A percentile compares a stretch with the other conserved stretches of the same genome.
These are phyloP conservation scores for Eira barbara DNA, from an alignment of 2,113 vertebrate species.

Conservation along the genomic window DNA sequence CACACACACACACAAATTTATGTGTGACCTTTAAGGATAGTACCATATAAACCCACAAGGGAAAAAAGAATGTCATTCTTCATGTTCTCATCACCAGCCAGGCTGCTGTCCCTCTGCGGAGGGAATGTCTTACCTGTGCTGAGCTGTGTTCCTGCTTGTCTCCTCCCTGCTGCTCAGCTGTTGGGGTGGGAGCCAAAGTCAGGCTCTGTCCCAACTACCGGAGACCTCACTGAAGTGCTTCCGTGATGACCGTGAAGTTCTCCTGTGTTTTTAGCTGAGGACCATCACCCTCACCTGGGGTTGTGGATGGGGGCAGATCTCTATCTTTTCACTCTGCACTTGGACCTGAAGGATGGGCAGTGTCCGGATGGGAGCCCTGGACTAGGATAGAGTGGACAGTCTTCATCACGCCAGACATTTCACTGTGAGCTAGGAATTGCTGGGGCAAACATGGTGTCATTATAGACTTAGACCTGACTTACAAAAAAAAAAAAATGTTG, in stretches of 20 bases:
- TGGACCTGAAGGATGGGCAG: not conserved
- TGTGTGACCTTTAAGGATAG: not conserved
- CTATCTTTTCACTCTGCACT: not conserved
- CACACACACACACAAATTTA: not conserved
- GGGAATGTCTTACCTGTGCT: fast-evolving
- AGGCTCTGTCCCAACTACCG: not conserved
- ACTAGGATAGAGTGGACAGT: not conserved
- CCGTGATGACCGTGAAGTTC: not conserved
- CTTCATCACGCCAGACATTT: not conserved
- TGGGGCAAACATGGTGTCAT: not conserved
- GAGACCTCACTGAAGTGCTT: not conserved
- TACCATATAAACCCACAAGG: not conserved
- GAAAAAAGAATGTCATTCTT: not conserved
- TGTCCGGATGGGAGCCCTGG: not conserved
- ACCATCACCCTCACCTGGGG: not conserved
- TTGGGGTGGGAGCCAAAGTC: not conserved
- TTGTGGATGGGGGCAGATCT: not conserved
- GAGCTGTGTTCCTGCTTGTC: not conserved
- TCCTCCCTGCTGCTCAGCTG: fast-evolving
- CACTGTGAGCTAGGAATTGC: not conserved
- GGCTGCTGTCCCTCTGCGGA: not conserved
- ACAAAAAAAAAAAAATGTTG: not conserved
- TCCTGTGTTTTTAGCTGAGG: not conserved
- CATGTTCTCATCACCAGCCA: not conserved
- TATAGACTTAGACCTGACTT: not conserved